A percentile compares a stretch with the other conserved stretches of the same genome.
These are phyloP conservation scores for Dugesia japonica DNA, from an alignment of 2,888 invertebrate genomes.

Conservation along the genomic window DNA sequence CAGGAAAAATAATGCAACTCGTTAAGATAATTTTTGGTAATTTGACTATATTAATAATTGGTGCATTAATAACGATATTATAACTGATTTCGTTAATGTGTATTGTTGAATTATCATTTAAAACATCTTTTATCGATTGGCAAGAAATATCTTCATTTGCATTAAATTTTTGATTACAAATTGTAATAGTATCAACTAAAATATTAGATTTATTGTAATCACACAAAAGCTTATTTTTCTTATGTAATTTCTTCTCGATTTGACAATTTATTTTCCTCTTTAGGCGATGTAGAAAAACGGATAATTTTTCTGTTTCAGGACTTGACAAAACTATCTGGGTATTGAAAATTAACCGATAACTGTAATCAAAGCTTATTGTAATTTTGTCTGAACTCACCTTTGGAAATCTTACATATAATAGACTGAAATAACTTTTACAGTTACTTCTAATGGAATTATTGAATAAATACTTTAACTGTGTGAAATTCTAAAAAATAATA, in stretches of 20 bases:
- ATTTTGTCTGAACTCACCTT: not conserved
- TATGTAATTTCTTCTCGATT: not conserved
- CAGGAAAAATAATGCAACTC: not conserved
- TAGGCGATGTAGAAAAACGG: not conserved
- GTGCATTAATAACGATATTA: not conserved
- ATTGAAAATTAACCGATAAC: not conserved
- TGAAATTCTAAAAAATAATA: no score
- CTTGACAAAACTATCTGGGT: not conserved
- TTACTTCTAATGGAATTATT: no score
- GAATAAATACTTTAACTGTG: no score
- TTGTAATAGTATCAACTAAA: not conserved
- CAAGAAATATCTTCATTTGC: not conserved
- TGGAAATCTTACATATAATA: not conserved
- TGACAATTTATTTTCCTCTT: not conserved
- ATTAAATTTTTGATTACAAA: not conserved
- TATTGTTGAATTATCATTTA: not conserved
- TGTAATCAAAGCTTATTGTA: not conserved
- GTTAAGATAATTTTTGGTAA: not conserved
- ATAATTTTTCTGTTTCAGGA: not conserved
- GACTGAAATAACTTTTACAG: not conserved
- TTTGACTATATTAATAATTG: not conserved
- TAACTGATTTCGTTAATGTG: not conserved
- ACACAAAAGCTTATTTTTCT: not conserved
- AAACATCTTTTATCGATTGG: not conserved
- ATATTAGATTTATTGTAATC: not conserved